Percentiles rank a stretch among this genome's conserved stretches.
phyloP scores from a whole-genome alignment of 2,888 invertebrate genomes.

The Diachrysia chrysitis region DNA sequence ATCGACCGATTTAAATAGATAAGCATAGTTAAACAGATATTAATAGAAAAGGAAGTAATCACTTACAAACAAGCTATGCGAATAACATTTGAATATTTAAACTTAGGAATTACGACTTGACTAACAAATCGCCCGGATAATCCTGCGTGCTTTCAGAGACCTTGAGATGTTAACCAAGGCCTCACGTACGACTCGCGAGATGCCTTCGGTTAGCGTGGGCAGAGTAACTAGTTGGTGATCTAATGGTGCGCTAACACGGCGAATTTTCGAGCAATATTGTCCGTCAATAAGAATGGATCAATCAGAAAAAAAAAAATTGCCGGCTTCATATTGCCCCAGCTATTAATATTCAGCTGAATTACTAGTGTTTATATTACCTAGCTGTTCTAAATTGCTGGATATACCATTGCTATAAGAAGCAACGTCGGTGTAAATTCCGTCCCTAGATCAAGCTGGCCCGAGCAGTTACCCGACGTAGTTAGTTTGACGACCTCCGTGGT shows the following conservation, averaged over 20 bases:
- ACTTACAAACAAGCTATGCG: slow-evolving; percentile 36
- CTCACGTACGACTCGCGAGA: slow-evolving; percentile 67
- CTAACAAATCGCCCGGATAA: slow-evolving; percentile 76
- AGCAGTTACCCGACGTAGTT: no score
- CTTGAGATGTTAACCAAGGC: slow-evolving; percentile 77
- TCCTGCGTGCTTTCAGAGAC: slow-evolving; percentile 79
- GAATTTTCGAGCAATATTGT: neutral
- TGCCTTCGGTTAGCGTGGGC: slow-evolving; percentile 53
- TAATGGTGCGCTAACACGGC: neutral
- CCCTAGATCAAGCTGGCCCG: no score
- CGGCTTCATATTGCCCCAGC: no score
- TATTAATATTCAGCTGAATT: no score
- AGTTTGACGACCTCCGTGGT: no score
- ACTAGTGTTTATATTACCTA: no score
- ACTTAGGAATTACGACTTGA: slow-evolving; percentile 62
- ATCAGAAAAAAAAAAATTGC: no score
- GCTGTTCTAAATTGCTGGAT: no score
- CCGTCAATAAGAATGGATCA: neutral
- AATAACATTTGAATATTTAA: slow-evolving; percentile 57
- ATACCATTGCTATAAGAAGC: no score
- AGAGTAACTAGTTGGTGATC: slow-evolving; percentile 45
- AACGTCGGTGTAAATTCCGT: no score
- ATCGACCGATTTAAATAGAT: neutral
- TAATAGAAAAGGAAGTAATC: slow-evolving; percentile 53
- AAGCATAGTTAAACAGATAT: neutral